These are phyloP conservation scores for Apotomis turbidana DNA, from an alignment of 2,888 invertebrate genomes.

Conservation along the genomic window DNA sequence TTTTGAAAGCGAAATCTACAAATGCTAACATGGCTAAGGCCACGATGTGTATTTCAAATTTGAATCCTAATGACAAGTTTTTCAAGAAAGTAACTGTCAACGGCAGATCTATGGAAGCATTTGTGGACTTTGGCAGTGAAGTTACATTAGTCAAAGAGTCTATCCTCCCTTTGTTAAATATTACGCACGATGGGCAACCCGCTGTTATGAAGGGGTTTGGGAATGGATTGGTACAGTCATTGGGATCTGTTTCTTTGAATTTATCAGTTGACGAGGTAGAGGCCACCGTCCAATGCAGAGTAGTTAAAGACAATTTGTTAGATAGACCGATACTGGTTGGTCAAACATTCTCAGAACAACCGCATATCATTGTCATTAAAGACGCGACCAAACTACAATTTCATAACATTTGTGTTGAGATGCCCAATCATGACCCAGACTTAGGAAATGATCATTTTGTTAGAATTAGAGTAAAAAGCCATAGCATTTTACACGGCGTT, in stretches of 20 bases:
- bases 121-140: too few species aligned
- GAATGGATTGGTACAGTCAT: not conserved
- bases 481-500: too few species aligned
- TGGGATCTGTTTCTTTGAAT: not conserved
- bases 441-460: too few species aligned
- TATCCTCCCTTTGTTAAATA: too few species aligned
- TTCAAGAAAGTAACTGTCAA: too few species aligned
- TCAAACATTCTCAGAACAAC: constrained; percentile 45
- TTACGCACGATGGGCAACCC: too few species aligned
- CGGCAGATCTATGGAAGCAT: too few species aligned
- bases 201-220: not conserved
- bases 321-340: constrained; percentile 44
- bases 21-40: not conserved
- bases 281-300: not conserved
- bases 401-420: not conserved
- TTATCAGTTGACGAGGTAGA: constrained; percentile 1
- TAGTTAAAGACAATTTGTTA: constrained; percentile 26
- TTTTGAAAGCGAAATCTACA: not conserved
- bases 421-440: not conserved
- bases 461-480: too few species aligned
- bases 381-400: not conserved
- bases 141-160: too few species aligned
- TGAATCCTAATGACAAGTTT: too few species aligned
- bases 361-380: constrained; percentile 7
- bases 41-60: not conserved